Conservation (phyloP, 35 echinoderm and acorn worm species). For the Diadema setosum region DNA sequence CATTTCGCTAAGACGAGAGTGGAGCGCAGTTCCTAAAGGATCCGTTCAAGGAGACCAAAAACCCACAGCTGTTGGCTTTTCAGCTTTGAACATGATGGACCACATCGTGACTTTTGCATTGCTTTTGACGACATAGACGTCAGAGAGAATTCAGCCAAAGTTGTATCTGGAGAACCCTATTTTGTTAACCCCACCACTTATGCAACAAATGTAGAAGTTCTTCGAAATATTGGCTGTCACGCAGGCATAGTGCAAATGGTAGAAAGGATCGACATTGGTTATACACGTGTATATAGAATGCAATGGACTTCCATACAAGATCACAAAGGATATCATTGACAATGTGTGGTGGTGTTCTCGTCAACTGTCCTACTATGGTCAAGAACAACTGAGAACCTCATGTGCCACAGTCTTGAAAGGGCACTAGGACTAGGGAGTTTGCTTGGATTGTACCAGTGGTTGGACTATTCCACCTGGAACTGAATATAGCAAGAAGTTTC, state of each 20-base stretch:
- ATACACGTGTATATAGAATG: neutral
- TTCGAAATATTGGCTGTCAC: neutral
- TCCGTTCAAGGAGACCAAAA: too few relatives aligned
- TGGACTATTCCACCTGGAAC: neutral
- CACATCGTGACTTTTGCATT: neutral
- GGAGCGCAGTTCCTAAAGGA: too few relatives aligned
- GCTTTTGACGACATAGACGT: neutral
- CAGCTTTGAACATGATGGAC: neutral
- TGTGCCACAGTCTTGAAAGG: neutral
- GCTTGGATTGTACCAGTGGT: constrained; percentile 10
- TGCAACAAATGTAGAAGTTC: neutral
- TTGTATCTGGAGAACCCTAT: neutral
- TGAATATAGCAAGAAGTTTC: neutral
- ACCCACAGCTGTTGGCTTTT: neutral
- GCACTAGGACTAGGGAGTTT: neutral
- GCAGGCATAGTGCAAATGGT: neutral
- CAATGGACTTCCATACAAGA: constrained; percentile 1
- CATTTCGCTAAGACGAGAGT: too few relatives aligned
- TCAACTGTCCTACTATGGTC: neutral
- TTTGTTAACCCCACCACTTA: neutral
- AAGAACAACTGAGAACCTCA: neutral
- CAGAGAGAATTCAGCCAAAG: neutral
- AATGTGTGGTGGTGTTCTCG: neutral
- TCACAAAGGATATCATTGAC: constrained; percentile 3
- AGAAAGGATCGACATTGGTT: neutral